Evolutionary conservation across 2,113 vertebrate genomes (phyloP), one percentile per base, ranked within the genome.

Genomic region (Astatoreochromis straeleni): DNA sequence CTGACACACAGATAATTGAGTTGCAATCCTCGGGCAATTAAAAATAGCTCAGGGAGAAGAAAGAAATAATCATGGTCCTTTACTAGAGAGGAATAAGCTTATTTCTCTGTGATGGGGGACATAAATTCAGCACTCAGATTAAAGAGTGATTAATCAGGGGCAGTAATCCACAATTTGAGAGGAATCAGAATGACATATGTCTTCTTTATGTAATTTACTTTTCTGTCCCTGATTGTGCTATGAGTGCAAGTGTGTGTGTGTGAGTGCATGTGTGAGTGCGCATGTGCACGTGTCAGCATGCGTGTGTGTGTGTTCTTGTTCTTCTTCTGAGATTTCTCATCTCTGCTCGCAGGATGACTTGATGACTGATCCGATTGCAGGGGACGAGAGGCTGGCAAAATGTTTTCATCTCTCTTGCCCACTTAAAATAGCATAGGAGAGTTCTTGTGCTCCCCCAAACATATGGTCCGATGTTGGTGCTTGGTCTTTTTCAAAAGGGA

Each of bases 1-100:
- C 97, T 98, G 97, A 97, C 97, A 97, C 94, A 90, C 94, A 97
- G 96, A 97, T 98, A 98, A 98, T 98, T 98, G 97, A 98, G 96
- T 96, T 95, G 96, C 97, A 96, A 96, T 97, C 97, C 96, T 95
- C 87, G 7, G 86, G 91, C 93, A 53, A 90, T 97, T 96, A 97
- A 96, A 95, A 97, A 94, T 96, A 94, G 95, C 93, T 89, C 78
- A 88, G 95, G 95, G 91, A 82, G 88, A 87, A 87, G 70, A 86
- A 86, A 92, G 96, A 95, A 96, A 97, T 97, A 96, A 96, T 96
- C 94, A 96, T 54, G 40, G 88, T 73, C 89, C 85, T 91, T 92
- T 91, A 88, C 92, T 94, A 51, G 82, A 94, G 88, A 94, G 90
- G 94, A 96, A 96, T 95, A 93, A 94, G 81, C 92, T 93, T 95